Base-by-base conservation (phyloP, 1,140 invertebrate species). In the Dendrolimus kikuchii region DNA sequence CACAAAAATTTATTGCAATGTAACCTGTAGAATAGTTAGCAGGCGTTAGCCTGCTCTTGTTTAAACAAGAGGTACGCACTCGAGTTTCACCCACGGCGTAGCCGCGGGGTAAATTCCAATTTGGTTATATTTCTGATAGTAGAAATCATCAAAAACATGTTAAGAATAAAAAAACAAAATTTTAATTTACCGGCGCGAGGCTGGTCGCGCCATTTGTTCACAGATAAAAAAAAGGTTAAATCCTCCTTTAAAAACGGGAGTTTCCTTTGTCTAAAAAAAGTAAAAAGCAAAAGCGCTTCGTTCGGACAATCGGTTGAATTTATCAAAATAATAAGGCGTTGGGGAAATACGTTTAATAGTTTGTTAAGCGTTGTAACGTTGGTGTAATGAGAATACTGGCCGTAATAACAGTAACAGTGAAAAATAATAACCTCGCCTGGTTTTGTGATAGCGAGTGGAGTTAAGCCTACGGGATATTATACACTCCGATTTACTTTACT, bases 321-420 rank as follows among this genome's bases (percentile, higher is more conserved):
- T 66, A 66, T 72, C 60, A 63, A 49, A 57, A 60, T 68, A 77
- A 74, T 71, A 75, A 71, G 62, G 71, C 64, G 62, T 67, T 70
- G 68, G 64, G 66, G 64, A 57, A 64, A 66, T 51, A 58, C 64
- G 53, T 67, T 71, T 80, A 82, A 82, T 79, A 76, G 74, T 82
- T 79, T 74, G 76, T 74, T 82, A 82, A 82, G 74, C 66, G 72
- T 55, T 55, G 57, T 74, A 79, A 81, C 68, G 74, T 59, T 46
- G 57, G 62, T 48, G 56, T 74, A 80, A 77, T 74, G 71, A 74
- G 62, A 68, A 46, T 8, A 57, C 60, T 60, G 64, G 36, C 49
- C 43, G 69, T 54, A 66, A 75, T 81, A 77, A 77, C 73, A 71
- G 62, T 82, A 73, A 75, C 78, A 72, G 66, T 81, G 73, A 75